phyloP scores from a whole-genome alignment of 2,113 vertebrate genomes.

The Festucalex cinctus region DNA sequence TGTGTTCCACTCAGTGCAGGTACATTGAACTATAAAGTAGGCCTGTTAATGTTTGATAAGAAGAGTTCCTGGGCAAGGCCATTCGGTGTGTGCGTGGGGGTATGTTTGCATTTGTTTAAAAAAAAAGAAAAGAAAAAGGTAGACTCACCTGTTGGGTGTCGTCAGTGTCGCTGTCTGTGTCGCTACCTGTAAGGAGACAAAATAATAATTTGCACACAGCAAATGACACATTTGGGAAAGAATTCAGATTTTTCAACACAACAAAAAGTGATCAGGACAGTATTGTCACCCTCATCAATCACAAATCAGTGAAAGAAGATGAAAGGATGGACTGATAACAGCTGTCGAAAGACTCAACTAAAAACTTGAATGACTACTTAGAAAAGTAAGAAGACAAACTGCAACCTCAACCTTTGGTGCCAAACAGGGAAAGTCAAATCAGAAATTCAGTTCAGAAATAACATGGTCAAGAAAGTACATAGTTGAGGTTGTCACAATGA shows the following conservation, averaged over 20 bases:
- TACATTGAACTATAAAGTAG: slow-evolving; percentile 25
- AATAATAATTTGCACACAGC: neutral
- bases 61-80: slow-evolving; percentile 43
- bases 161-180: slow-evolving; percentile 87
- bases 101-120: neutral
- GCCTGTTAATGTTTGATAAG: slow-evolving; percentile 57
- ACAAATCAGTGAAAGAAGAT: neutral
- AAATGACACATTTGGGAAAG: neutral
- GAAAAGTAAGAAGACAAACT: too few species aligned
- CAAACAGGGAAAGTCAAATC: neutral
- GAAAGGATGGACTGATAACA: neutral
- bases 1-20: neutral
- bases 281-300: neutral
- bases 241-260: neutral
- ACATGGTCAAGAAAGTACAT: neutral
- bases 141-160: slow-evolving; percentile 81
- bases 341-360: slow-evolving; percentile 25
- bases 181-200: slow-evolving; percentile 79
- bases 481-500: neutral
- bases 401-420: neutral
- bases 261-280: neutral
- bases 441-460: neutral
- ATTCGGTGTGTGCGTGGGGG: slow-evolving; percentile 13
- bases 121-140: too few species aligned
- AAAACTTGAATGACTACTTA: slow-evolving; percentile 30